Conservation (phyloP, 1,140 invertebrate species). For the Cherax destructor region DNA sequence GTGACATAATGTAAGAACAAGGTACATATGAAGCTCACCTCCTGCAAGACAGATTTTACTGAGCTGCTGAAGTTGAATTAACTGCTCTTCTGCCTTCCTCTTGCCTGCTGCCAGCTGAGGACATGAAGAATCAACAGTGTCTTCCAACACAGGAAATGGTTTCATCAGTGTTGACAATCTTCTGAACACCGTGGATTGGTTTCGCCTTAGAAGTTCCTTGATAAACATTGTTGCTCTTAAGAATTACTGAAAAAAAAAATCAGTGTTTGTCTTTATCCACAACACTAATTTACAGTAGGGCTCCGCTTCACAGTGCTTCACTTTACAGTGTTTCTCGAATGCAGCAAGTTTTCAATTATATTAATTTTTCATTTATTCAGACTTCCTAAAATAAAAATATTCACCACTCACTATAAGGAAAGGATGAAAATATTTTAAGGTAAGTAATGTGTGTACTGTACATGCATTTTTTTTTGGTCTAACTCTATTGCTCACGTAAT, state of each 20-base stretch:
- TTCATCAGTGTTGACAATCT: background rate
- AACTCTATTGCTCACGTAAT: no score
- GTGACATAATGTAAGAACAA: no score
- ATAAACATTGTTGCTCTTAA: constrained; percentile 11
- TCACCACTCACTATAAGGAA: no score
- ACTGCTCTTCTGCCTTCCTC: constrained; percentile 20
- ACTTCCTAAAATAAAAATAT: no score
- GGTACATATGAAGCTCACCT: constrained; percentile 12
- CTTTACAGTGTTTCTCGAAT: no score
- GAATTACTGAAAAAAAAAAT: background rate
- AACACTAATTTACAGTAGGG: no score
- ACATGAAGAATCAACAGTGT: constrained; percentile 33
- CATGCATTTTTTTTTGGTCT: no score
- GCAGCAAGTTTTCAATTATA: no score
- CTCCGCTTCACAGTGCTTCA: no score
- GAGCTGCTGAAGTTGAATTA: constrained; percentile 24
- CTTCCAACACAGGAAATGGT: constrained; percentile 39
- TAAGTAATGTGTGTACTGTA: no score
- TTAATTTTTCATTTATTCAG: no score
- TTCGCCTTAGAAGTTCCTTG: background rate
- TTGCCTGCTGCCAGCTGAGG: constrained; percentile 30
- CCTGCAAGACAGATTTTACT: constrained; percentile 24
- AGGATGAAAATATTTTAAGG: no score
- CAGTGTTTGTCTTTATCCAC: background rate
- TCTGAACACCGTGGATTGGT: background rate